Conservation (phyloP, 2,797 vertebrate genomes). For the Cryptoblepharus egeriae region DNA sequence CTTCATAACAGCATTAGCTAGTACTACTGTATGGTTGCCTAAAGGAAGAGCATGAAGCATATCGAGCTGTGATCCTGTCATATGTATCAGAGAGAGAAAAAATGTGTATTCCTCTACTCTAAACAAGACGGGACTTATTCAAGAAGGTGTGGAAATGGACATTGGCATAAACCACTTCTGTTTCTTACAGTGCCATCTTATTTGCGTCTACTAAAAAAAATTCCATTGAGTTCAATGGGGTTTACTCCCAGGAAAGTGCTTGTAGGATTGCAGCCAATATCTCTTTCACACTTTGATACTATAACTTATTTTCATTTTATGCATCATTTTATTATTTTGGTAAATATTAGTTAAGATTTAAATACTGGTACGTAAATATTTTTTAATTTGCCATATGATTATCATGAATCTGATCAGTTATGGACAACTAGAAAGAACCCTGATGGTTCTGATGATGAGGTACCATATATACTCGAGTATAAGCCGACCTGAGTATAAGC, state of each 20-base stretch:
- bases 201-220: too few species aligned
- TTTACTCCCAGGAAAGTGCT: too few species aligned
- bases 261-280: too few species aligned
- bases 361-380: not conserved
- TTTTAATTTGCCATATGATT: not conserved
- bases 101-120: not conserved
- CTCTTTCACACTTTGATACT: too few species aligned
- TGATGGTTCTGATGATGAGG: not conserved
- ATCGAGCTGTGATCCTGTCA: not conserved
- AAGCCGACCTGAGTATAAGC: too few species aligned
- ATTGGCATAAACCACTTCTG: conserved; percentile 8
- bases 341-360: not conserved
- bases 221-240: too few species aligned
- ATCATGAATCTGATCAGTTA: not conserved
- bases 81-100: not conserved
- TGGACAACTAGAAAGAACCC: not conserved
- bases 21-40: not conserved
- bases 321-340: not conserved
- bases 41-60: not conserved
- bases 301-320: not conserved
- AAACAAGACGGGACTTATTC: not conserved
- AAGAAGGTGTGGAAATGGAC: not conserved
- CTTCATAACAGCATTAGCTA: conserved; percentile 12
- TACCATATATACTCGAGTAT: too few species aligned
- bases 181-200: too few species aligned